phyloP scores from a whole-genome alignment of 2,888 invertebrate species.

The Drosophila meridionalis region DNA sequence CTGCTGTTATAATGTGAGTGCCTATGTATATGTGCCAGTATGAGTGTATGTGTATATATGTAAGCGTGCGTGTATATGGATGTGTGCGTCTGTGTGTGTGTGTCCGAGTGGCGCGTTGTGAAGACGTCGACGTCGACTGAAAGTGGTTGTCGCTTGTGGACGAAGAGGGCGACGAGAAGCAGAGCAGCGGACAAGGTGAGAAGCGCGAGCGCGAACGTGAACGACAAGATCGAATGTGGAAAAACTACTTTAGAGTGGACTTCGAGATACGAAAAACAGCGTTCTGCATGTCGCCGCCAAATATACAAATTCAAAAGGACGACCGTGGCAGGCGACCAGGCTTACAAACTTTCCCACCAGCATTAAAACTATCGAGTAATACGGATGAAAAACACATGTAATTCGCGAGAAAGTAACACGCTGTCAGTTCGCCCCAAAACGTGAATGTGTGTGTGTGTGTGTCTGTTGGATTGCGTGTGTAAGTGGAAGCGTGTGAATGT shows the following conservation, averaged over 20 bases:
- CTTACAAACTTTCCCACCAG: conserved; percentile 25
- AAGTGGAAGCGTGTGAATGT: conserved; percentile 25
- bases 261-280: conserved; percentile 42
- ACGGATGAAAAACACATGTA: conserved; percentile 74
- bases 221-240: conserved; percentile 73
- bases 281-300: conserved; percentile 46
- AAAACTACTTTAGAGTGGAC: conserved; percentile 76
- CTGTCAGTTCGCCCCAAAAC: conserved; percentile 72
- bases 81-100: conserved; percentile 34
- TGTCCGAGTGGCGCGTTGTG: conserved; percentile 65
- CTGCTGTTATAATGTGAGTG: conserved; percentile 62
- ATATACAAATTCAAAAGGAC: conserved; percentile 38
- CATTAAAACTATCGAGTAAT: conserved; percentile 26
- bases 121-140: conserved; percentile 72
- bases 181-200: conserved; percentile 69
- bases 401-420: conserved; percentile 81
- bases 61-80: conserved; percentile 24
- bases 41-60: conserved; percentile 24
- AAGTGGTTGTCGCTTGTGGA: conserved; percentile 73
- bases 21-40: conserved; percentile 38
- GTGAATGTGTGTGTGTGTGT: conserved; percentile 37
- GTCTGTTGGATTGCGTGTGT: conserved; percentile 30
- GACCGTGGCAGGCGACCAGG: conserved; percentile 12
- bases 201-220: conserved; percentile 65
- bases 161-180: conserved; percentile 36